A percentile compares a stretch with the other conserved stretches of the same genome.
Conservation (phyloP, 2,797 vertebrate species). For the Coracias cyanogaster region DNA sequence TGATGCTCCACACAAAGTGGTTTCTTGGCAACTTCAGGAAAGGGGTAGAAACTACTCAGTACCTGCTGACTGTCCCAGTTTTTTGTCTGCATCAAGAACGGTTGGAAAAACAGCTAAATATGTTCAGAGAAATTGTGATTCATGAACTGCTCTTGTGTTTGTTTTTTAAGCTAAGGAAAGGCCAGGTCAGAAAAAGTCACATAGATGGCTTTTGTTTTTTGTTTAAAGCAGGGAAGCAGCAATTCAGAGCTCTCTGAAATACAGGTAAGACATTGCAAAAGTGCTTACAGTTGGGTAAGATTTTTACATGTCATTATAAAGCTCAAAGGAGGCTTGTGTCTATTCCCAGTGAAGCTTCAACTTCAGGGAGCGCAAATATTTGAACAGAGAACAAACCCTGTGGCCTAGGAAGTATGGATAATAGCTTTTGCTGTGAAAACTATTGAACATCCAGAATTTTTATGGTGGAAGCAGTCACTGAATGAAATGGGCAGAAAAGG, state of each 20-base stretch:
- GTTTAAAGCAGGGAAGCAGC: neutral
- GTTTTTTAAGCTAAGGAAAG: conserved; percentile 7
- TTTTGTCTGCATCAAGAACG: conserved; percentile 11
- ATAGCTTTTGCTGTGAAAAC: neutral
- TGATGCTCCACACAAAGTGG: conserved; percentile 41
- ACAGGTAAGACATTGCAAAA: conserved; percentile 5
- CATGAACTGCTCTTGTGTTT: conserved; percentile 41
- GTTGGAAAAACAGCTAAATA: conserved; percentile 57
- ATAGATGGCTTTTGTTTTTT: conserved; percentile 24
- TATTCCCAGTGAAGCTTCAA: neutral
- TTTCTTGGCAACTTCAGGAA: conserved; percentile 60
- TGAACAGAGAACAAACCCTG: conserved; percentile 2
- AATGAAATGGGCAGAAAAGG: neutral
- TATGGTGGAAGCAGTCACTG: neutral
- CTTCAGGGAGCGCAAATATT: neutral
- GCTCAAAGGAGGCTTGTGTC: neutral
- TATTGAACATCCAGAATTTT: neutral
- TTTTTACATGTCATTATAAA: conserved; percentile 4
- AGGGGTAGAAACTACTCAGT: conserved; percentile 31
- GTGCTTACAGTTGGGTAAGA: neutral
- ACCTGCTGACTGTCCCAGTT: conserved; percentile 52
- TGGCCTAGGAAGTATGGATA: neutral
- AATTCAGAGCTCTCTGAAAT: neutral
- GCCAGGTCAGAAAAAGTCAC: conserved; percentile 12
- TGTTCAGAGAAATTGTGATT: conserved; percentile 57